Base-by-base conservation (phyloP, 1,140 invertebrate genomes). In the Holotrichia oblita region DNA sequence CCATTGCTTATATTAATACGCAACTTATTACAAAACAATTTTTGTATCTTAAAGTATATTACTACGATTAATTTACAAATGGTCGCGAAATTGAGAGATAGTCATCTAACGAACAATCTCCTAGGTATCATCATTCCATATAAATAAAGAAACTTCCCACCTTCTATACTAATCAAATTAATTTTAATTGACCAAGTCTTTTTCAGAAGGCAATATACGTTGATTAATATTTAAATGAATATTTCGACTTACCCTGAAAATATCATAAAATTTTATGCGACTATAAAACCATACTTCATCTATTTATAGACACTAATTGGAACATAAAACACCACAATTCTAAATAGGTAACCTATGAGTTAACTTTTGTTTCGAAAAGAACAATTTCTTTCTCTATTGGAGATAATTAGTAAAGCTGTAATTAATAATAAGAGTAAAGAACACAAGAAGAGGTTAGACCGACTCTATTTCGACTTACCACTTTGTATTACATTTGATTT, bases 241-340 rank as follows among this genome's bases (percentile, higher is more conserved):
- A 69, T 69, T 69, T 22, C 22, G 12, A 22, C 22, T 14, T 69
- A 69, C 22, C 10, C 27, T 10, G 22, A 22, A 34, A 27, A 69
- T 22, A 22, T 14, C 20, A 27, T 69, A 27, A 69, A 69, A 22
- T 69, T 69, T 69, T 69, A 69, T 69, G 61, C 10, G 61, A 69
- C 12, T 22, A 34, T 69, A 34, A 69, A 69, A 34, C 61, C 10
- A 27, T 69, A 48, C 44, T 2, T 17, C 44, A 48, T 48, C 17
- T 69, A 69, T 69, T 69, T 69, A 69, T 69, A 69, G 22, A 22
- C 61, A 69, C 61, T 69, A 69, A 69, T 69, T 69, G 61, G 61
- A 9, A 69, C 61, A 27, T 69, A 27, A 69, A 69, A 22, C 14
- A 22, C 6, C 17, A 69, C 27, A 22, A 69, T 22, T 69, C 22